These are phyloP conservation scores for Lepetodrilus schrolli DNA, from an alignment of 2,888 invertebrate genomes.

Conservation along the genomic window DNA sequence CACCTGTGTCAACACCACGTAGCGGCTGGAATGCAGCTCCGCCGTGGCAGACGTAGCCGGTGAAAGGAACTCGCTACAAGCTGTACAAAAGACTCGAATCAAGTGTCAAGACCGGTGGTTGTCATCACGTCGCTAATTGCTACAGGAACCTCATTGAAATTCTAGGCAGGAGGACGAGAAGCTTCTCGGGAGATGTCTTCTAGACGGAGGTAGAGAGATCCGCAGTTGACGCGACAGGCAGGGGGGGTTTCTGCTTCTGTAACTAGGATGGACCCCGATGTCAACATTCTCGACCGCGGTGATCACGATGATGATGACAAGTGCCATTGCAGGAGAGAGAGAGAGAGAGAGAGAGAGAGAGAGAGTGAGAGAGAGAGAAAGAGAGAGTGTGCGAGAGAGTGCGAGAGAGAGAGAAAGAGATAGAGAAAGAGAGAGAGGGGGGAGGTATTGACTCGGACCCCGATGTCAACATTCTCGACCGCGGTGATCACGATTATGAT, in stretches of 20 bases:
- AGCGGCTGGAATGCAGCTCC: conserved; percentile 11
- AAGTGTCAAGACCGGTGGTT: conserved; percentile 13
- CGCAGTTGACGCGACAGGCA: not conserved
- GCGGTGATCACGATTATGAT: not conserved
- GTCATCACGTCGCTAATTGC: conserved; percentile 26
- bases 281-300: conserved; percentile 4
- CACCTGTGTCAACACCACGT: conserved; percentile 27
- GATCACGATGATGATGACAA: not conserved
- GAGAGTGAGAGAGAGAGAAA: no score
- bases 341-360: no score
- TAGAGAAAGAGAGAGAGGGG: no score
- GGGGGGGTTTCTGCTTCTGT: conserved; percentile 2
- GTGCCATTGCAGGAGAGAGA: no score
- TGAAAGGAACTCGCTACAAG: conserved; percentile 16
- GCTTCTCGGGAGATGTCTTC: no score
- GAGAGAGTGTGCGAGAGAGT: no score
- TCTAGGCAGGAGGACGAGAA: conserved; percentile 5
- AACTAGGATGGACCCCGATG: not conserved
- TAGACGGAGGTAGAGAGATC: no score
- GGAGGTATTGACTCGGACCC: not conserved
- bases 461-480: conserved; percentile 15
- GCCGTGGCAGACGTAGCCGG: not conserved
- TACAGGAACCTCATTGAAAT: conserved; percentile 27
- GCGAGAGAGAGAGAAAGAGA: no score
- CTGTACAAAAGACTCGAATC: conserved; percentile 15